Conservation (phyloP, 2,797 vertebrate species). For the Erithacus rubecula region DNA sequence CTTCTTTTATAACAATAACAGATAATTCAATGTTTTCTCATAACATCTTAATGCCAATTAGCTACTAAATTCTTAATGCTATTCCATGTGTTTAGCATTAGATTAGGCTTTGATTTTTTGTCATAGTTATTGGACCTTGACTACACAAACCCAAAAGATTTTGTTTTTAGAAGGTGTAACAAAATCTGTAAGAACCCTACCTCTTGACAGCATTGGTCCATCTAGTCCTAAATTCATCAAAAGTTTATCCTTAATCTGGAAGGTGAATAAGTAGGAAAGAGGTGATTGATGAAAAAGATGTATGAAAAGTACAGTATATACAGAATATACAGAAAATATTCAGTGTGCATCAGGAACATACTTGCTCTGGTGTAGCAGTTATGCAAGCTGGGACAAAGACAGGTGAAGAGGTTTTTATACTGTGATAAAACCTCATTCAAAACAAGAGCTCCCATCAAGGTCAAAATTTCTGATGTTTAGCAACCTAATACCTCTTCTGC, state of each 20-base stretch:
- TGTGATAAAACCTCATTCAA: neutral
- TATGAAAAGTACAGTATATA: neutral
- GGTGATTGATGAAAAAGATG: fast-evolving
- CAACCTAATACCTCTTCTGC: neutral
- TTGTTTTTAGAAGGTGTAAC: neutral
- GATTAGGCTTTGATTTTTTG: neutral
- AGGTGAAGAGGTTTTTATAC: neutral
- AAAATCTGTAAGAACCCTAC: neutral
- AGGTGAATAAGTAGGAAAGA: neutral
- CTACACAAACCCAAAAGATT: neutral
- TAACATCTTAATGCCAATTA: neutral
- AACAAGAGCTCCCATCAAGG: neutral
- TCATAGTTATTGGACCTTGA: neutral
- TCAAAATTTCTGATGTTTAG: neutral
- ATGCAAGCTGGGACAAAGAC: neutral
- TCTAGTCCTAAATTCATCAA: neutral
- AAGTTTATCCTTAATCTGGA: neutral
- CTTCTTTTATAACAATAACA: neutral
- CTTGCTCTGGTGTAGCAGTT: neutral
- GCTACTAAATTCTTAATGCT: neutral
- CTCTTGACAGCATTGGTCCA: neutral
- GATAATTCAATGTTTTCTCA: neutral
- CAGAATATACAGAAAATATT: neutral
- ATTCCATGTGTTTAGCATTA: neutral
- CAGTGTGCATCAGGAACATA: neutral